Base-by-base conservation (phyloP, 2,888 invertebrate species). In the Didymodactylos carnosus region DNA sequence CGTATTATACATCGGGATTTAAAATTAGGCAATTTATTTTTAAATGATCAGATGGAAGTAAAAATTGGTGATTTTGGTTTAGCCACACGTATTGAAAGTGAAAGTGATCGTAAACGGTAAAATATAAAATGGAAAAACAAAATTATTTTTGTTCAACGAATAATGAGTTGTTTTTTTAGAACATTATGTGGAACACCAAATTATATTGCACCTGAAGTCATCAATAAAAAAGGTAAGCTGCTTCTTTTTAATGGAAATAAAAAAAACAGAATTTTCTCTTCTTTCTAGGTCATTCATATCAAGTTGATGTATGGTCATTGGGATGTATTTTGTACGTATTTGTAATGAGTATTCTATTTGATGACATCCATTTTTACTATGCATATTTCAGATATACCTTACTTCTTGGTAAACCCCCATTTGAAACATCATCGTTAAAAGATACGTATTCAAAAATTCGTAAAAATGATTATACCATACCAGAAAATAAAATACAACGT, bases 161-260 rank as follows among this genome's bases (percentile, higher is more conserved):
- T 19, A 43, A 10, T 43, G 6, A 43, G 19, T 13, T 10, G 7
- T 49, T 49, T 19, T 62, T 62, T 29, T n/a, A 62, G 62, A 84
- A 99, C 98, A 19, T 85, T 99, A 70, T 99, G 98, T 81, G 98
- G 98, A n/a, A 99, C 98, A 10, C 98, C 98, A 3, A 99, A 99
- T 85, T 99, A 99, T 83, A 97, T 99, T 79, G 98, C 98, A 0
- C 98, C 97, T 0, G 98, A 99, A 84, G 94, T 99, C 80, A 85
- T 99, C 79, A 90, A 89, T 70, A 98, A 97, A 84, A 90, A 91
- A 81, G 74, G 51, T 51, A 27, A 13, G 16, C 13, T 25, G 1
- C 4, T 6, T 13, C 13, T 11, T 27, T 51, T 13, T 5, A 51
- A 49, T 19, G 6, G n/a, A n/a, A n/a, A n/a, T n/a, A n/a, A n/a